A percentile compares a stretch with the other conserved stretches of the same genome.
These are phyloP conservation scores for Hirtodrosophila cameraria DNA, from an alignment of 2,888 invertebrate species.

Conservation along the genomic window DNA sequence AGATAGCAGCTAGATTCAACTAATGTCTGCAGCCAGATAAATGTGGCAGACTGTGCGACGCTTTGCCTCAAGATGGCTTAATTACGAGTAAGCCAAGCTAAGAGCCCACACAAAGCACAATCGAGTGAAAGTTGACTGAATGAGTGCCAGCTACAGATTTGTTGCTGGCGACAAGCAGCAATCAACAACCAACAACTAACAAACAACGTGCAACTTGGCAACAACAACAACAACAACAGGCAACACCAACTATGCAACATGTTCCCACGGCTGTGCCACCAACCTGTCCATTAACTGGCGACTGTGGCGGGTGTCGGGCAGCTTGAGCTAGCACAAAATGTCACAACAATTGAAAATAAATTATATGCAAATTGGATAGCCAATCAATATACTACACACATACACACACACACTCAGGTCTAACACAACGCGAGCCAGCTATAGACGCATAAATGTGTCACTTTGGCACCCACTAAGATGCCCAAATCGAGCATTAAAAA, in stretches of 20 bases:
- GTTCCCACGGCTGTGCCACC: conserved; percentile 65
- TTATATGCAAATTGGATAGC: conserved; percentile 74
- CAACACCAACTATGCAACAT: conserved; percentile 19
- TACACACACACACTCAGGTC: neutral
- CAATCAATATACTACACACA: conserved; percentile 50
- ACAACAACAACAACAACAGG: conserved; percentile 1
- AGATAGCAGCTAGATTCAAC: conserved; percentile 59
- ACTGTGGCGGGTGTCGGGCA: conserved; percentile 26
- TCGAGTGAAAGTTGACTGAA: conserved; percentile 58
- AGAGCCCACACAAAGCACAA: conserved; percentile 11
- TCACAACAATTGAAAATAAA: conserved; percentile 78
- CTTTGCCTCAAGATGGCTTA: conserved; percentile 38
- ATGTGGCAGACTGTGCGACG: conserved; percentile 11
- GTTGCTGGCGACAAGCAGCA: conserved; percentile 30
- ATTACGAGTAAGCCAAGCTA: conserved; percentile 43
- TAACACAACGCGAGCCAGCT: conserved; percentile 10
- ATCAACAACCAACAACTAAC: conserved; percentile 9
- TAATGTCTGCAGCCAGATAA: conserved; percentile 67
- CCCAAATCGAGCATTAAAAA: conserved; percentile 28
- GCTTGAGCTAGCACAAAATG: conserved; percentile 66
- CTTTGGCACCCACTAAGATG: conserved; percentile 50
- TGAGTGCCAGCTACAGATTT: conserved; percentile 33
- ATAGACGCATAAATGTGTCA: conserved; percentile 41
- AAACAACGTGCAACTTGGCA: conserved; percentile 7
- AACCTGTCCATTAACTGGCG: conserved; percentile 48